phyloP scores from a whole-genome alignment of 2,113 vertebrate species.

The Dunckerocampus dactyliophorus region DNA sequence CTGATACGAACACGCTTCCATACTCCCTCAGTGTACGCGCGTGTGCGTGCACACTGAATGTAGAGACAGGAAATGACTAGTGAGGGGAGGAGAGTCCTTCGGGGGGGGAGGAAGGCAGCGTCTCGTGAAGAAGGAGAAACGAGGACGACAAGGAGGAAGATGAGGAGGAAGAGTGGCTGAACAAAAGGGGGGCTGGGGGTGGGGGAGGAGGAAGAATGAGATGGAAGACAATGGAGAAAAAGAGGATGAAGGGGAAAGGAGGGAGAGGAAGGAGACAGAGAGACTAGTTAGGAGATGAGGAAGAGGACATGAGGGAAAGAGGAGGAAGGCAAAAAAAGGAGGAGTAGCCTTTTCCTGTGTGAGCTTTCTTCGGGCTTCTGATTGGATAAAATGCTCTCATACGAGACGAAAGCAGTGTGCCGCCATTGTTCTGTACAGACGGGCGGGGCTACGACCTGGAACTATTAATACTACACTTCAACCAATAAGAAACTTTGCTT shows the following conservation, averaged over 20 bases:
- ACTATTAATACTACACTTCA: no score
- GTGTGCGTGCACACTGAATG: slow-evolving; percentile 12
- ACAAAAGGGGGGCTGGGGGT: not conserved
- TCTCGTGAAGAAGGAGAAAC: not conserved
- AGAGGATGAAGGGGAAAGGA: not conserved
- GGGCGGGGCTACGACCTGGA: no score
- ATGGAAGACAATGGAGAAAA: not conserved
- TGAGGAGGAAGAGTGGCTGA: not conserved
- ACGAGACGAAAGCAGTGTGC: no score
- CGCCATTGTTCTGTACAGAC: no score
- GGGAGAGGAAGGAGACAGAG: not conserved
- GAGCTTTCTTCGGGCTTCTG: no score
- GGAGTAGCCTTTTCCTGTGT: no score
- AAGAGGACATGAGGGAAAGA: not conserved
- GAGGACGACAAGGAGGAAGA: not conserved
- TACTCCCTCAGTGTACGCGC: slow-evolving; percentile 14
- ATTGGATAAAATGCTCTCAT: no score
- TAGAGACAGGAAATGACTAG: not conserved
- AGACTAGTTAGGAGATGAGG: not conserved
- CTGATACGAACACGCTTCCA: slow-evolving; percentile 52
- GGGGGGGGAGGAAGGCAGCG: not conserved
- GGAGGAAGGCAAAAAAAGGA: not conserved
- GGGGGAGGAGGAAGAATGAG: not conserved
- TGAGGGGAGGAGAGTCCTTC: not conserved
- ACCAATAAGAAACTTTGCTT: no score